A percentile compares a stretch with the other conserved stretches of the same genome.
Conservation (phyloP, 2,797 vertebrate genomes). For the Chrosomus eos region DNA sequence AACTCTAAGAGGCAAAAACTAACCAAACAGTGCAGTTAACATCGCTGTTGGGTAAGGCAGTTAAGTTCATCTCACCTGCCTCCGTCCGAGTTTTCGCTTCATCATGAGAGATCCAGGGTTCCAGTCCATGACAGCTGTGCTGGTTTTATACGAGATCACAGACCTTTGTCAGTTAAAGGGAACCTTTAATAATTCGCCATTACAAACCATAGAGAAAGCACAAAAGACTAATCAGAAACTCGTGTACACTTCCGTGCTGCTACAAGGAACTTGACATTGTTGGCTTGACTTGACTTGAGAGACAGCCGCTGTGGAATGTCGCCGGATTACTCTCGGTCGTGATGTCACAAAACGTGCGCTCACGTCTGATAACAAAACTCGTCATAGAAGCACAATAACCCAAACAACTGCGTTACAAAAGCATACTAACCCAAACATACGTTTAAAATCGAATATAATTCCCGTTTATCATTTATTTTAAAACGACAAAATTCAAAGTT, state of each 20-base stretch:
- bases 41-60: not conserved
- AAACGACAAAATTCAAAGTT: not conserved
- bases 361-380: not conserved
- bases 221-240: not conserved
- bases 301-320: conserved; percentile 43
- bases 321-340: conserved; percentile 16
- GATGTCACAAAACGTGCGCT: conserved; percentile 8
- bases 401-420: not conserved
- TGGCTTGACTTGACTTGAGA: not conserved
- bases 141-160: no score
- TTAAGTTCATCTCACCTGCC: conserved; percentile 47
- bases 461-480: not conserved
- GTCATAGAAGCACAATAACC: not conserved
- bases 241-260: conserved; percentile 12
- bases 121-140: conserved; percentile 22
- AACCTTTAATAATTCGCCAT: conserved; percentile 1
- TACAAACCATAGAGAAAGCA: not conserved
- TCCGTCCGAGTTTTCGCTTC: conserved; percentile 9
- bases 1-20: not conserved
- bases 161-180: not conserved
- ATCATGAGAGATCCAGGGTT: not conserved
- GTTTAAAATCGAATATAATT: not conserved
- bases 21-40: no score
- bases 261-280: conserved; percentile 14
- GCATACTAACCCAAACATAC: not conserved